These are phyloP conservation scores for Catocala nupta DNA, from an alignment of 2,888 invertebrate genomes.

Conservation along the genomic window DNA sequence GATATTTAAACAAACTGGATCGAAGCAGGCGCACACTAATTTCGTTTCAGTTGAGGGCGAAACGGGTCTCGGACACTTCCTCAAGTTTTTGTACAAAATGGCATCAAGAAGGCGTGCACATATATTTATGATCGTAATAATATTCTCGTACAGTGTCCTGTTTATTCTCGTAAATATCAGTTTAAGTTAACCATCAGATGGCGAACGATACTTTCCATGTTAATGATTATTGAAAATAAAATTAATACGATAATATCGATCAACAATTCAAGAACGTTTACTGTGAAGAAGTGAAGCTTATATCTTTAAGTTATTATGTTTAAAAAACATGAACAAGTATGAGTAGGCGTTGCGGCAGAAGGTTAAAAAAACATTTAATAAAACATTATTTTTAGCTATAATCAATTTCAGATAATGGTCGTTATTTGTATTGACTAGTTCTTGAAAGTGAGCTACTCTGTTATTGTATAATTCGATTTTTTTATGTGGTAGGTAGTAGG, in stretches of 20 bases:
- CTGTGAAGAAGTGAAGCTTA: not conserved
- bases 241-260: constrained; percentile 7
- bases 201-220: constrained; percentile 8
- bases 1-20: constrained; percentile 81
- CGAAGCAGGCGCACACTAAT: constrained; percentile 62
- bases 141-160: constrained; percentile 35
- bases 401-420: no score
- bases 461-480: no score
- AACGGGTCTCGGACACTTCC: constrained; percentile 79
- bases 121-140: constrained; percentile 42
- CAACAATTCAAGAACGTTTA: constrained; percentile 9
- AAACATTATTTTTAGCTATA: no score
- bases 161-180: constrained; percentile 36
- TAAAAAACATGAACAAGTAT: no score
- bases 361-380: no score
- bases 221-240: constrained; percentile 19
- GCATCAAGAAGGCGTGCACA: constrained; percentile 52
- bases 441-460: no score
- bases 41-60: constrained; percentile 77
- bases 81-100: constrained; percentile 61
- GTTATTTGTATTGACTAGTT: no score
- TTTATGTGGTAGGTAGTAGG: no score
- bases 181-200: constrained; percentile 31
- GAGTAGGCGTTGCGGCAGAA: no score
- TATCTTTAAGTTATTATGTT: no score